Evolutionary conservation across 2,113 vertebrate species (phyloP).

Genomic region (Cettia cetti): DNA sequence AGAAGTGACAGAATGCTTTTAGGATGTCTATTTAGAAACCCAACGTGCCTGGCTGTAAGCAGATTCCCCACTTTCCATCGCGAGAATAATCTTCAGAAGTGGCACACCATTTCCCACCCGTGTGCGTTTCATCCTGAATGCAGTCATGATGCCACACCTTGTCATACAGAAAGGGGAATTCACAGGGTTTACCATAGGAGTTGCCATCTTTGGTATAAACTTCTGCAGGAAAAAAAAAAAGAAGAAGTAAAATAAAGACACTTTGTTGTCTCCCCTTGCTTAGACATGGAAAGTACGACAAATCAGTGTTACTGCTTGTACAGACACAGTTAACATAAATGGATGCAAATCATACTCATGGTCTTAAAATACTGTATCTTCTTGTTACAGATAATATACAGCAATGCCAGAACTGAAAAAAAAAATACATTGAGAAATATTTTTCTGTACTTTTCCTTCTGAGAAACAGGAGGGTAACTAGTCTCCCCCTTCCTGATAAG

Average conservation of each 20-base stretch:
- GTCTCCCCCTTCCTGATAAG: background rate
- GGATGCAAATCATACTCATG: background rate
- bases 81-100: conserved; percentile 78
- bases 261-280: background rate
- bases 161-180: conserved; percentile 87
- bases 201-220: conserved; percentile 85
- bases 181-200: conserved; percentile 84
- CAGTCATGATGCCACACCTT: conserved; percentile 87
- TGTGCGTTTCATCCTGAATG: conserved; percentile 48
- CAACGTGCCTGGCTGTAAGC: conserved; percentile 83
- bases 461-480: background rate
- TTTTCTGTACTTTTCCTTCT: background rate
- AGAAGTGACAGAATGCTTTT: background rate
- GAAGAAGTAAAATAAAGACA: background rate
- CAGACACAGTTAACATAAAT: background rate
- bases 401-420: background rate
- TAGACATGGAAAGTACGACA: background rate
- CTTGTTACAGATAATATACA: background rate
- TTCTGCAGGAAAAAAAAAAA: conserved; percentile 64
- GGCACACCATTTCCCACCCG: conserved; percentile 79
- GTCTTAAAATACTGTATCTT: background rate
- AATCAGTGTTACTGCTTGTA: background rate
- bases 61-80: conserved; percentile 81
- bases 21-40: background rate
- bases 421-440: background rate